phyloP scores from a whole-genome alignment of 2,888 invertebrate genomes.

The Lomographa bimaculata region DNA sequence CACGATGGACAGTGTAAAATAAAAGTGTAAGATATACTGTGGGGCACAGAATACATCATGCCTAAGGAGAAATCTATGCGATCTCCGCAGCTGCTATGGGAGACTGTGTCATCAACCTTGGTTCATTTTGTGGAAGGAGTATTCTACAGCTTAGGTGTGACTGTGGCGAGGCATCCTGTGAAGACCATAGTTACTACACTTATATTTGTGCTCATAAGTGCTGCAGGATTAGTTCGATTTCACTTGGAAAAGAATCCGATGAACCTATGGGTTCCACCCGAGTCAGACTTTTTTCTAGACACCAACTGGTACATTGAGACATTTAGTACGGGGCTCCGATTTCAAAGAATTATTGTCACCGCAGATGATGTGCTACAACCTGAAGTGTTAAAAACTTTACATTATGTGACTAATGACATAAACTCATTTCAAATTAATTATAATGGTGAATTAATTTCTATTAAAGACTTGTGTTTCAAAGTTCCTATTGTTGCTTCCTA shows the following conservation, averaged over 20 bases:
- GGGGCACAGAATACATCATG: conserved; percentile 41
- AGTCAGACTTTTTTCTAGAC: conserved; percentile 87
- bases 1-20: conserved; percentile 8
- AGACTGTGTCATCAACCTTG: conserved; percentile 63
- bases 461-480: conserved; percentile 70
- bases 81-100: conserved; percentile 72
- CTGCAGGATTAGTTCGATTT: conserved; percentile 85
- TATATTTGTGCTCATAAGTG: conserved; percentile 81
- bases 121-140: conserved; percentile 69
- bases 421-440: conserved; percentile 58
- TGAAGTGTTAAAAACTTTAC: conserved; percentile 76
- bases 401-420: conserved; percentile 79
- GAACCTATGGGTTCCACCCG: conserved; percentile 89
- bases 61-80: conserved; percentile 55
- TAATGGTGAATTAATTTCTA: conserved; percentile 45
- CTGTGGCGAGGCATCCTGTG: conserved; percentile 84
- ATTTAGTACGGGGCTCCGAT: conserved; percentile 85
- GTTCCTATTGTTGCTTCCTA: conserved; percentile 72
- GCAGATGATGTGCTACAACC: conserved; percentile 87
- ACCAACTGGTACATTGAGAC: conserved; percentile 89
- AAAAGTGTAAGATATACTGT: background rate
- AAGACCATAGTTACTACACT: conserved; percentile 83
- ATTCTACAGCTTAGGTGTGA: conserved; percentile 84
- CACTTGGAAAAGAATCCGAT: conserved; percentile 89
- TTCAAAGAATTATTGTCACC: conserved; percentile 85